Evolutionary conservation across 2,797 vertebrate species (phyloP), one percentile per base, ranked within the genome.

Genomic region (Threskiornis aethiopicus): DNA sequence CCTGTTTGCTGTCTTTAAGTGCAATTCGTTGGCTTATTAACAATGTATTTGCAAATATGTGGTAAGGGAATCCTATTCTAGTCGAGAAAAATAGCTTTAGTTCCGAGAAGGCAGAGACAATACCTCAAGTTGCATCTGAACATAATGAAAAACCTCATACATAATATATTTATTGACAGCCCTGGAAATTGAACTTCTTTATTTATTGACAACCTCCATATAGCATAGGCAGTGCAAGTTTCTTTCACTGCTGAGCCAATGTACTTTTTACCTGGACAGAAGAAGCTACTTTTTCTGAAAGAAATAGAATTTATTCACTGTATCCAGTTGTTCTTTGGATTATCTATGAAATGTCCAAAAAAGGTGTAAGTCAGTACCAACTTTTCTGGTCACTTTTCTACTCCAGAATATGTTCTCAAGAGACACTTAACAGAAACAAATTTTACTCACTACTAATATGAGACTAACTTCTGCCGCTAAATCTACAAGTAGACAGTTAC

Each of bases 111-210:
- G 80, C 80, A 91, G 72, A 81, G 49, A 58, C 89, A 90, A 82
- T 72, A 84, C 67, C 10, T 21, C 64, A 72, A 96, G 95, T 97
- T 97, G 77, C 69, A 94, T 96, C 93, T 87, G 51, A 96, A 96
- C 54, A 55, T 96, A 97, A 97, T 97, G 95, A 97, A 97, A 97
- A 97, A 97, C 92, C 97, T 97, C 96, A 97, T 97, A 88, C 96
- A 96, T 97, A 97, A 96, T 95, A 96, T 96, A 97, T 97, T 58
- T 93, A 72, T 93, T 88, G 76, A 71, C 77, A 59, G 72, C 33
- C 41, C 52, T 87, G 73, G 54, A 96, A 94, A 93, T 58, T 84
- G 33, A 29, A 84, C 73, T 69, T 77, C 18, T 93, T 96, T 96
- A 90, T 96, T 95, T 95, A 97, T 95, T 96, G 97, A 93, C 90